Percentiles rank a stretch among this genome's conserved stretches.
Evolutionary conservation across 1,140 invertebrate genomes (phyloP).

Genomic region (Pseudoatta argentina): DNA sequence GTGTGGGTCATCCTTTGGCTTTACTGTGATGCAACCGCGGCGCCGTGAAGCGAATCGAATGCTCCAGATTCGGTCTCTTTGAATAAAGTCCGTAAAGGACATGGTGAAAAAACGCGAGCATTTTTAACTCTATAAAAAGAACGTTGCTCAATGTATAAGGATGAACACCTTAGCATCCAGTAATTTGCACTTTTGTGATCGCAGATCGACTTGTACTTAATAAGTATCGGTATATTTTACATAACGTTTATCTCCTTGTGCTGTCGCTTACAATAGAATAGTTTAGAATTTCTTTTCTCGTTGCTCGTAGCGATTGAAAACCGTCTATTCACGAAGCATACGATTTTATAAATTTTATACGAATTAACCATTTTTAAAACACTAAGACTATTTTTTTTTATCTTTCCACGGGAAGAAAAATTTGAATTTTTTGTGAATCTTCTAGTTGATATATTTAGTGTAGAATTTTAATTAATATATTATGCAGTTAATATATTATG

Average conservation of each 20-base stretch:
- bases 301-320: neutral
- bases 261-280: neutral
- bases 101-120: slow-evolving; percentile 58
- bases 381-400: neutral
- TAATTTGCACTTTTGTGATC: slow-evolving; percentile 20
- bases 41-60: slow-evolving; percentile 77
- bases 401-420: neutral
- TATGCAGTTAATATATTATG: too few relatives aligned
- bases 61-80: slow-evolving; percentile 76
- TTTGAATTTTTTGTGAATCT: neutral
- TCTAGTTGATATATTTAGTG: too few relatives aligned
- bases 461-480: neutral
- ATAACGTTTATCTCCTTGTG: slow-evolving; percentile 5
- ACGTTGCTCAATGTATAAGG: slow-evolving; percentile 9
- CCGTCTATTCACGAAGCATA: neutral
- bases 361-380: neutral
- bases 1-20: slow-evolving; percentile 40
- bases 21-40: slow-evolving; percentile 68
- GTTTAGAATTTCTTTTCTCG: neutral
- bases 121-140: slow-evolving; percentile 58
- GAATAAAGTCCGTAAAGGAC: slow-evolving; percentile 64
- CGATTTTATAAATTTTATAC: neutral
- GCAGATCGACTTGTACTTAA: neutral
- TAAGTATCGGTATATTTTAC: slow-evolving; percentile 32
- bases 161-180: slow-evolving; percentile 13